Base-by-base conservation (phyloP, 2,797 vertebrate genomes). In the Danio choprae region DNA sequence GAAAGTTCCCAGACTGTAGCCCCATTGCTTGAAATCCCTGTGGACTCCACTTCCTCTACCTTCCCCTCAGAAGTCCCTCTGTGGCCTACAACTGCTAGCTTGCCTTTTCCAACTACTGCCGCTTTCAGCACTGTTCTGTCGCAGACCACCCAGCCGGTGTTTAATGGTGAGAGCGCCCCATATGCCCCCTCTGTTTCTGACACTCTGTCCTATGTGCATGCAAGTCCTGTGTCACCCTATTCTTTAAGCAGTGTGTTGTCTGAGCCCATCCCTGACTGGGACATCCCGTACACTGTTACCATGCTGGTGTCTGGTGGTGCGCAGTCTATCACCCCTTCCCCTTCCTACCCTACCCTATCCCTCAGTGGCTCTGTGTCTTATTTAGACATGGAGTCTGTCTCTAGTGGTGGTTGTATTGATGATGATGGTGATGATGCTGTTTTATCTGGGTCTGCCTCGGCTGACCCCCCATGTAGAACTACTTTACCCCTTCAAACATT, bases 81-180 rank as follows among this genome's bases (percentile, higher is more conserved):
- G 78, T 89, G 91, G 69, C 92, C 95, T 86, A 60, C 94, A 73
- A 93, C 91, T 90, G 91, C 93, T 83, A 91, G 91, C 88, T 87
- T 89, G 84, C 83, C 80, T 58, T 78, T 62, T 62, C 80, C 89
- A 44, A 84, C 87, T 10, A 81, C 90, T 59, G 90, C 94, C 84
- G 87, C 91, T 84, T 88, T 89, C 89, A 87, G 81, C 90, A 85
- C 89, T 75, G 90, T 93, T 89, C 91, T 94, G 85, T 91, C 89
- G 88, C 95, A 95, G 94, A 95, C 96, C 89, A 95, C 95, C 75
- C 92, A 93, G 64, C 92, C 95, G 3, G 80, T 94, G 68, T 95
- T 93, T 87, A 98, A 96, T 87, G 97, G 97, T 99, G 97, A 99
- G 97, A 92, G 90, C 87, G 18, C 79, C 70, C 62, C 81, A 63